Conservation (phyloP, 2,113 vertebrate species). For the Sylvia atricapilla region DNA sequence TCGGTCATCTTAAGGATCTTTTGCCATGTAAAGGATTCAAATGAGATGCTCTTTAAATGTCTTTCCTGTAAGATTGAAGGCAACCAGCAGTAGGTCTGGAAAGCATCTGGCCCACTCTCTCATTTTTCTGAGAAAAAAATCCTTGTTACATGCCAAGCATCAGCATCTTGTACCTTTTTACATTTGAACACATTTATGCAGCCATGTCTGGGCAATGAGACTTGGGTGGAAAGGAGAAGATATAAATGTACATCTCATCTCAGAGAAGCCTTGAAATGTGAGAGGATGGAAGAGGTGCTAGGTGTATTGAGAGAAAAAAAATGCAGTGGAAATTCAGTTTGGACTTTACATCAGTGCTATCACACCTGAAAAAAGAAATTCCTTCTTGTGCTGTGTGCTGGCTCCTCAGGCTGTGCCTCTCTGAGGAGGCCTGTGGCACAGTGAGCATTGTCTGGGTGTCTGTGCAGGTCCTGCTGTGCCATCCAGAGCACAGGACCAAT, state of each 20-base stretch:
- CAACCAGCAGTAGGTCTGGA: not conserved
- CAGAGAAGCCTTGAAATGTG: not conserved
- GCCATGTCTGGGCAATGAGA: not conserved
- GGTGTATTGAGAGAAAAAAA: not conserved
- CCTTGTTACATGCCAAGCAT: not conserved
- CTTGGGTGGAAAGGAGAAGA: not conserved
- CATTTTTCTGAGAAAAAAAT: not conserved
- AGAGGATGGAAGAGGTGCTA: not conserved
- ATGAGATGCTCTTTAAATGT: not conserved
- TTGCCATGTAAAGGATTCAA: not conserved
- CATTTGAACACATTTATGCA: not conserved
- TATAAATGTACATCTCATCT: not conserved
- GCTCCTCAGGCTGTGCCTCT: not conserved
- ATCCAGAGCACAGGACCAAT: rapidly evolving
- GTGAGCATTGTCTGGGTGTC: rapidly evolving
- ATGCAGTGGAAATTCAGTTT: not conserved
- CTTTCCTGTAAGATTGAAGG: not conserved
- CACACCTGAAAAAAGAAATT: not conserved
- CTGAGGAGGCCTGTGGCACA: not conserved
- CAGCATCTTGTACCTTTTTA: not conserved
- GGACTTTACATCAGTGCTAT: not conserved
- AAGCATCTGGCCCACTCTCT: not conserved
- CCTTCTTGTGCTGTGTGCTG: not conserved
- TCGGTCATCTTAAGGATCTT: not conserved
- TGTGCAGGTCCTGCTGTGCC: not conserved